A percentile compares a stretch with the other conserved stretches of the same genome.
phyloP scores from a whole-genome alignment of 2,113 vertebrate species.

The Zapus hudsonius region DNA sequence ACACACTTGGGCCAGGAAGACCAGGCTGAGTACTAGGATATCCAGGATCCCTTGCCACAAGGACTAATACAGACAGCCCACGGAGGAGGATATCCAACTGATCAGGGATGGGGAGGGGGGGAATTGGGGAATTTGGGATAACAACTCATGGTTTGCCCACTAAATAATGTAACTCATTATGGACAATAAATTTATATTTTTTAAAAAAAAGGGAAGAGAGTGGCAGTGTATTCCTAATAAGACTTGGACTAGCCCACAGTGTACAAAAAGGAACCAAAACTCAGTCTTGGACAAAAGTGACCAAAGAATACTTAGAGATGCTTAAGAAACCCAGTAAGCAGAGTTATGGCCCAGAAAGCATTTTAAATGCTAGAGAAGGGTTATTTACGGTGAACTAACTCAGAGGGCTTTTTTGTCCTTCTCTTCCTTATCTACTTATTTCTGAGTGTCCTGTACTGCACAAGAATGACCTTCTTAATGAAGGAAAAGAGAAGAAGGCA shows the following conservation, averaged over 20 bases:
- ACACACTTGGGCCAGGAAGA: too few species aligned
- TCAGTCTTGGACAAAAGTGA: constrained; percentile 31
- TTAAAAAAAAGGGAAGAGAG: constrained; percentile 25
- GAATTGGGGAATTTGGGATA: too few species aligned
- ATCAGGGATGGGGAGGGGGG: too few species aligned
- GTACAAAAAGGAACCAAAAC: constrained; percentile 30
- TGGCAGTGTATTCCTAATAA: not conserved
- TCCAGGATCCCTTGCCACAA: too few species aligned
- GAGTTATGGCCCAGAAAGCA: not conserved
- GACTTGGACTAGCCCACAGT: not conserved
- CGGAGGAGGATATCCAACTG: too few species aligned
- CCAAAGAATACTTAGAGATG: not conserved
- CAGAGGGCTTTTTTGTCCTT: constrained; percentile 34
- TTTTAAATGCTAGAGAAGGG: not conserved
- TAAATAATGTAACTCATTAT: too few species aligned
- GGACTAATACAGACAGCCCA: too few species aligned
- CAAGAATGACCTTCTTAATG: constrained; percentile 57
- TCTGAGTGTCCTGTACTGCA: constrained; percentile 63
- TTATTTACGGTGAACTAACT: constrained; percentile 30
- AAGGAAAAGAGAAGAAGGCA: constrained; percentile 1
- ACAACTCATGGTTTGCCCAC: too few species aligned
- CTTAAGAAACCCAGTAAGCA: not conserved
- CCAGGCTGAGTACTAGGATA: too few species aligned
- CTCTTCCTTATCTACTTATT: constrained; percentile 64
- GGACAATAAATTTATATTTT: too few species aligned